Base-by-base conservation (phyloP, 2,797 vertebrate species). In the Gadopsis bispinosus region DNA sequence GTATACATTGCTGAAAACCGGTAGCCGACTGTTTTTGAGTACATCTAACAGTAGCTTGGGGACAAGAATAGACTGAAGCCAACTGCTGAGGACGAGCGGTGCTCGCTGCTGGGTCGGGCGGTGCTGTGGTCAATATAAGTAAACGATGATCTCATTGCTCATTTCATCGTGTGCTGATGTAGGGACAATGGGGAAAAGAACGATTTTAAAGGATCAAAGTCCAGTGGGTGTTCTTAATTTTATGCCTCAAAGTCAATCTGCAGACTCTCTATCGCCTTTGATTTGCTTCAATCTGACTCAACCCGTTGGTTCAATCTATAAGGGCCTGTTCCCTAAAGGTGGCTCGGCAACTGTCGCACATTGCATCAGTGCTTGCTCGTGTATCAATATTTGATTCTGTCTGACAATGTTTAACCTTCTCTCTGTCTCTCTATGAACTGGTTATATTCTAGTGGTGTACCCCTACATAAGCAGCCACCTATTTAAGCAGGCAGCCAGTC, bases 371-470 rank as follows among this genome's bases (percentile, higher is more conserved):
- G 63, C 60, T 64, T 60, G 55, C 66, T 58, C 65, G 47, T 50
- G 43, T 68, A 83, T 79, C 86, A 89, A 65, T 90, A 77, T 90
- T 93, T 89, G 81, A 80, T 81, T 83, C 61, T 64, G 75, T 83
- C 83, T 80, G 84, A 88, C 75, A 88, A 90, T 91, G 69, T 91
- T 90, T 85, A 89, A 89, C 91, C 26, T 26, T 79, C 48, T 53
- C 37, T 41, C 39, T 41, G 4, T 19, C 16, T 19, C 10, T 16
- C 16, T 26, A 16, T 63, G 56, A 63, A 6, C 2, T 11, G 45
- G 20, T 19, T 73, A 20, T 26, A 61, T 62, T 81, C 61, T 39
- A 29, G 55, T 37, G 59, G 8, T 22, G 61, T 64, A 58, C 45
- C 77, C 55, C 72, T 83, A 86, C 87, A 90, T 90, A 88, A 87